A percentile compares a stretch with the other conserved stretches of the same genome.
phyloP scores from a whole-genome alignment of 1,140 invertebrate genomes.

The Drosophila auraria region DNA sequence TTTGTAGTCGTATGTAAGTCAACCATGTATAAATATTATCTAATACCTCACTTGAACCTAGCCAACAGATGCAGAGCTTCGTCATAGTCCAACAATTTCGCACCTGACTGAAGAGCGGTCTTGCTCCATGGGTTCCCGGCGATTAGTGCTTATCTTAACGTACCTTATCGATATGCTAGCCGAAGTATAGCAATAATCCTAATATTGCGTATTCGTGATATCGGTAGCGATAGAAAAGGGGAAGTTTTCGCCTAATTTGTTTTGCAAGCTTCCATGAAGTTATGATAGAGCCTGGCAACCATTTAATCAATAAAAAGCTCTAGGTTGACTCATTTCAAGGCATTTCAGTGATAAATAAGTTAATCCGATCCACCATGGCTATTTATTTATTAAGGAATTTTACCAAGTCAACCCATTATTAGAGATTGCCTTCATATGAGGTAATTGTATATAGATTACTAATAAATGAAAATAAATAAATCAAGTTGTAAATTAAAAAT shows the following conservation, averaged over 20 bases:
- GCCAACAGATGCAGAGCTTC: background rate
- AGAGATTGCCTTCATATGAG: too few relatives aligned
- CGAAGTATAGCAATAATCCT: constrained; percentile 14
- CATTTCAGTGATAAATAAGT: background rate
- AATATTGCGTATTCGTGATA: constrained; percentile 7
- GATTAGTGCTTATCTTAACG: constrained; percentile 8
- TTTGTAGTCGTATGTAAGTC: background rate
- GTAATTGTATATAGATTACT: background rate
- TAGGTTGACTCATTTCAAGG: background rate
- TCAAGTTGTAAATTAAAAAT: background rate
- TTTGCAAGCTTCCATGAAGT: background rate
- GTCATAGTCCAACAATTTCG: background rate
- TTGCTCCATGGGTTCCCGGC: background rate
- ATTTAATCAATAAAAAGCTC: background rate
- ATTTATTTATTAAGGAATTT: background rate
- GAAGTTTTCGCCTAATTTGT: constrained; percentile 15
- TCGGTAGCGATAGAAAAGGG: constrained; percentile 9
- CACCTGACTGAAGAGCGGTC: background rate
- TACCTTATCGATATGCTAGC: constrained; percentile 17
- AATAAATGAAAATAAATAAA: too few relatives aligned
- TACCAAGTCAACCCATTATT: background rate
- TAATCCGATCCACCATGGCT: too few relatives aligned
- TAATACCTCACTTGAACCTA: background rate
- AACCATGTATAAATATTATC: background rate
- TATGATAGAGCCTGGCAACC: background rate